Conservation (phyloP, 1,140 invertebrate genomes). For the Nixonia krombeini region DNA sequence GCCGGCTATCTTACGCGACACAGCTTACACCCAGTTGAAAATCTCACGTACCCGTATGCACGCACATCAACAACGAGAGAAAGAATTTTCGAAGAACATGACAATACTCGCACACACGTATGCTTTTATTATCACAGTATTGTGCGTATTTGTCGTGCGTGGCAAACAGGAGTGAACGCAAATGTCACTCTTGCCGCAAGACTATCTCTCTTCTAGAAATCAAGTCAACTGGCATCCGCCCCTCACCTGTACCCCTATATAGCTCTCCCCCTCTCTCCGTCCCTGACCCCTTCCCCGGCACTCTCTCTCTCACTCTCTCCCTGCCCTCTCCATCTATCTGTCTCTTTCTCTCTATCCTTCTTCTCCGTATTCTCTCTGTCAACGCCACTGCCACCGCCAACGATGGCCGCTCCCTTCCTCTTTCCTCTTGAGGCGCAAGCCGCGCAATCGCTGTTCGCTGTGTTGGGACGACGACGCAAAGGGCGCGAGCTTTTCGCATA, state of each 20-base stretch:
- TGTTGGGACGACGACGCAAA: not conserved
- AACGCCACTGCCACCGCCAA: too few species aligned
- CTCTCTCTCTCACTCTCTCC: constrained; percentile 5
- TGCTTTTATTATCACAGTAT: too few species aligned
- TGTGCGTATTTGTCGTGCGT: too few species aligned
- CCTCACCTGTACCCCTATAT: constrained; percentile 64
- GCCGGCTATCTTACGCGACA: not conserved
- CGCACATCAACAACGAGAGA: too few species aligned
- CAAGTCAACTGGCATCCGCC: constrained; percentile 66
- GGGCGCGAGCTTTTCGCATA: constrained; percentile 3
- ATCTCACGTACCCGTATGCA: too few species aligned
- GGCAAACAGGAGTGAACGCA: not conserved
- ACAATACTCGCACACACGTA: too few species aligned
- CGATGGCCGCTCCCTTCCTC: constrained; percentile 46
- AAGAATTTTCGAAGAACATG: too few species aligned
- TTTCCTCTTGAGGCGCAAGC: constrained; percentile 55
- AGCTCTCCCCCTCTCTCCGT: constrained; percentile 47
- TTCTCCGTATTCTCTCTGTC: too few species aligned
- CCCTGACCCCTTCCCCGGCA: constrained; percentile 11
- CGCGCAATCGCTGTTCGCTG: constrained; percentile 44
- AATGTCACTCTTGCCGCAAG: not conserved
- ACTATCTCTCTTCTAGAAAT: constrained; percentile 28
- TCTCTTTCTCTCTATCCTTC: too few species aligned
- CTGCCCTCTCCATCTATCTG: constrained; percentile 7
- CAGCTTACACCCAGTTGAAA: too few species aligned